A percentile compares a stretch with the other conserved stretches of the same genome.
Conservation (phyloP, 2,797 vertebrate species). For the Acanthis flammea region DNA sequence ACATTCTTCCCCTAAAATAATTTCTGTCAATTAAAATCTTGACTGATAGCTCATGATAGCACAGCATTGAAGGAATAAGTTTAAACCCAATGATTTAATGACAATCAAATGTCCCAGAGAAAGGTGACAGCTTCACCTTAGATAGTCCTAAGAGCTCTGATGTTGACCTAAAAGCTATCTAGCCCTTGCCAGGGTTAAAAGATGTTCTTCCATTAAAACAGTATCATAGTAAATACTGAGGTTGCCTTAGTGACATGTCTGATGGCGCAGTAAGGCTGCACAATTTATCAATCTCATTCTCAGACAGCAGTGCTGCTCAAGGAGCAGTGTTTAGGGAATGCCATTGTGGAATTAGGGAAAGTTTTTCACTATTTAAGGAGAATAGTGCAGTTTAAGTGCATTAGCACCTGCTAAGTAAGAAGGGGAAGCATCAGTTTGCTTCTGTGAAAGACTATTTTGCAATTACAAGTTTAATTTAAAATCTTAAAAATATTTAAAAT, state of each 20-base stretch:
- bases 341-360: background rate
- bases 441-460: background rate
- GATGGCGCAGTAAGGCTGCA: background rate
- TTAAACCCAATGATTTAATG: background rate
- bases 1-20: background rate
- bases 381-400: background rate
- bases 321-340: rapidly evolving
- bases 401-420: background rate
- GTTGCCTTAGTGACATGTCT: background rate
- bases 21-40: background rate
- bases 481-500: background rate
- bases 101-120: background rate
- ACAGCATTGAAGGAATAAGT: background rate
- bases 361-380: background rate
- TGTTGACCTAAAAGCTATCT: background rate
- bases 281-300: background rate
- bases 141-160: background rate
- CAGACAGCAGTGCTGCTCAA: background rate
- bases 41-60: background rate
- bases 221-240: too few relatives aligned
- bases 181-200: background rate
- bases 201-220: background rate
- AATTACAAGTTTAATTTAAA: background rate
- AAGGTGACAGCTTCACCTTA: background rate
- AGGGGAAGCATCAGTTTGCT: background rate